A percentile compares a stretch with the other conserved stretches of the same genome.
These are phyloP conservation scores for Pteropus rufus DNA, from an alignment of 2,797 vertebrate genomes.

Conservation along the genomic window DNA sequence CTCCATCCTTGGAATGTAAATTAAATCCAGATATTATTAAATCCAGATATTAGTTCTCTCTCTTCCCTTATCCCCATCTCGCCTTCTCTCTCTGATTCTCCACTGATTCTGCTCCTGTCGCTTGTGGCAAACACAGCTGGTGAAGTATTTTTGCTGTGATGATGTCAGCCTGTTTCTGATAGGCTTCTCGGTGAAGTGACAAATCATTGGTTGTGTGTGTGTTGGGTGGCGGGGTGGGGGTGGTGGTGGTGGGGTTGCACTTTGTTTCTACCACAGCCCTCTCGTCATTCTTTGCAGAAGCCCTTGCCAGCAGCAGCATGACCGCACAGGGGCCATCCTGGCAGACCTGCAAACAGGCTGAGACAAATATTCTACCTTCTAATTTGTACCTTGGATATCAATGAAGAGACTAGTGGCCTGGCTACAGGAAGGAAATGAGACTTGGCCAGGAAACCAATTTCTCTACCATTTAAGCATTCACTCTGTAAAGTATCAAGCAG, in stretches of 20 bases:
- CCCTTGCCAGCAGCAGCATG: background rate
- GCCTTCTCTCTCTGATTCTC: slow-evolving; percentile 57
- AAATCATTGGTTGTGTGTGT: slow-evolving; percentile 32
- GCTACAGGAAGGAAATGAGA: slow-evolving; percentile 28
- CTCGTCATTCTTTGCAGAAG: slow-evolving; percentile 37
- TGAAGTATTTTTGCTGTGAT: slow-evolving; percentile 71
- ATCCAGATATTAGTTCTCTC: slow-evolving; percentile 49
- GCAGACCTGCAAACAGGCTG: background rate
- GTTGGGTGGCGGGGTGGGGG: too few relatives aligned
- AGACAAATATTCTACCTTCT: slow-evolving; percentile 22
- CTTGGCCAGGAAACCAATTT: background rate
- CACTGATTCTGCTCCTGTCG: slow-evolving; percentile 70
- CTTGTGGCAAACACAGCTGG: slow-evolving; percentile 77
- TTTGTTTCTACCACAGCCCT: slow-evolving; percentile 58
- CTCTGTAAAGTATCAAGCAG: background rate
- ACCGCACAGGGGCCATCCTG: background rate
- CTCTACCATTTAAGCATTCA: background rate
- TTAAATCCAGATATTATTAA: slow-evolving; percentile 59
- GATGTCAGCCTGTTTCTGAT: slow-evolving; percentile 78
- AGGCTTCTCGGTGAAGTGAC: slow-evolving; percentile 75
- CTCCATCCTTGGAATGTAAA: slow-evolving; percentile 62
- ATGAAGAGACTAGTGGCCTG: background rate
- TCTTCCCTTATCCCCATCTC: background rate
- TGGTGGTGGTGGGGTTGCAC: background rate
- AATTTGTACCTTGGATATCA: slow-evolving; percentile 39